Evolutionary conservation across 2,888 invertebrate species (phyloP).

Genomic region (Caenorhabditis sinica): DNA sequence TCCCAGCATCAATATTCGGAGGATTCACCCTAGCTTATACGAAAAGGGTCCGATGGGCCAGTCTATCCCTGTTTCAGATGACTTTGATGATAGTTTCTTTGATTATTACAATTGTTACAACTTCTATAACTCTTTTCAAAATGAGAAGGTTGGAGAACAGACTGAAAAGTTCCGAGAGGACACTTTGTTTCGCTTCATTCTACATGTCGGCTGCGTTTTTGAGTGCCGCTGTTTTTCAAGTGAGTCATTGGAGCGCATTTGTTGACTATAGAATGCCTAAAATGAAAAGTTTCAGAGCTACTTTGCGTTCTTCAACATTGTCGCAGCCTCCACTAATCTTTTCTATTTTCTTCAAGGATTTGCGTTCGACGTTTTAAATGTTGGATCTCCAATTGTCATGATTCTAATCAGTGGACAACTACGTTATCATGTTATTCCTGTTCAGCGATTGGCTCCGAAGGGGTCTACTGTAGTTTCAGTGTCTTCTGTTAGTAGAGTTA

Average conservation of each 20-base stretch:
- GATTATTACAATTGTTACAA: conserved; percentile 36
- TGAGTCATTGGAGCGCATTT: not conserved
- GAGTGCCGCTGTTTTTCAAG: conserved; percentile 49
- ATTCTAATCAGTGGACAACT: conserved; percentile 48
- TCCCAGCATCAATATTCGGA: conserved; percentile 37
- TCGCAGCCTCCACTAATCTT: not conserved
- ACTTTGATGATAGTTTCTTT: conserved; percentile 41
- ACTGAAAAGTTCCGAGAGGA: conserved; percentile 47
- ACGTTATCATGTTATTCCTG: conserved; percentile 39
- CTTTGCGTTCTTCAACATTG: conserved; percentile 42
- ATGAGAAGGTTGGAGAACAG: conserved; percentile 58
- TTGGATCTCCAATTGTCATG: conserved; percentile 57
- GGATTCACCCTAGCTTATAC: conserved; percentile 51
- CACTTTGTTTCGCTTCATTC: conserved; percentile 54
- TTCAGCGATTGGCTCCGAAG: conserved; percentile 3
- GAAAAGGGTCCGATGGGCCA: conserved; percentile 49
- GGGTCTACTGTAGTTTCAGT: conserved; percentile 41
- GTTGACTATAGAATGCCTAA: not conserved
- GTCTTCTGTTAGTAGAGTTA: conserved; percentile 1
- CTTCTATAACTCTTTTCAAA: conserved; percentile 39
- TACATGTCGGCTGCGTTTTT: conserved; percentile 50
- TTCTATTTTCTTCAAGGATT: conserved; percentile 42
- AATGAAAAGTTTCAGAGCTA: conserved; percentile 57
- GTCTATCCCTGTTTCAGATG: conserved; percentile 55
- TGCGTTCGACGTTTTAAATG: conserved; percentile 49